A percentile compares a stretch with the other conserved stretches of the same genome.
Conservation (phyloP, 2,888 invertebrate genomes). For the Caenorhabditis imperialis region DNA sequence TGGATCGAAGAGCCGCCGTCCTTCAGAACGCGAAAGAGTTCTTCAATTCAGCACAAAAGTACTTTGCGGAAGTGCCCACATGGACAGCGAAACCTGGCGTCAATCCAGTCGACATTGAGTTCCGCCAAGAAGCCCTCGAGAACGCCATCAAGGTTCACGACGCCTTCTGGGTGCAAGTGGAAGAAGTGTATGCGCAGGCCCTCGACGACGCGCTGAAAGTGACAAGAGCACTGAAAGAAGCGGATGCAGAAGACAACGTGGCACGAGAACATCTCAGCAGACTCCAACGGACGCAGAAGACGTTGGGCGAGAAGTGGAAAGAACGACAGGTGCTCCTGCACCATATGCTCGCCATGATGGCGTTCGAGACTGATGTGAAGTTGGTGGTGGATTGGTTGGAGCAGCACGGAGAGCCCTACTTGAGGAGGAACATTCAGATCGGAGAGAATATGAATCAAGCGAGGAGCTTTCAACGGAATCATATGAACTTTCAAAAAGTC, state of each 20-base stretch:
- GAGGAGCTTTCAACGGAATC: conserved; percentile 59
- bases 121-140: conserved; percentile 56
- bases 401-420: conserved; percentile 76
- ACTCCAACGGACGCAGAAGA: conserved; percentile 56
- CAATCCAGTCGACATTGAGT: conserved; percentile 59
- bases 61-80: conserved; percentile 59
- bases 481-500: conserved; percentile 71
- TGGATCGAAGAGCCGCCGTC: conserved; percentile 14
- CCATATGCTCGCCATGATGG: conserved; percentile 62
- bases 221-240: conserved; percentile 50
- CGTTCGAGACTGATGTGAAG: conserved; percentile 66
- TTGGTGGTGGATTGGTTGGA: conserved; percentile 75
- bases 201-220: conserved; percentile 46
- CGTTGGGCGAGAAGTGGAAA: conserved; percentile 57
- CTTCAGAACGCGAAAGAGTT: conserved; percentile 31
- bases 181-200: conserved; percentile 58
- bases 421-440: conserved; percentile 69
- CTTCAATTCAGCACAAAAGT: conserved; percentile 54
- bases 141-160: conserved; percentile 56
- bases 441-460: conserved; percentile 63
- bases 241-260: conserved; percentile 46
- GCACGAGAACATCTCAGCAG: conserved; percentile 40
- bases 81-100: conserved; percentile 69
- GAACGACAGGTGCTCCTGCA: conserved; percentile 58
- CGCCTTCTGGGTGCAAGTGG: conserved; percentile 50